These are phyloP conservation scores for Microchrysa polita DNA, from an alignment of 2,888 invertebrate genomes.

Conservation along the genomic window DNA sequence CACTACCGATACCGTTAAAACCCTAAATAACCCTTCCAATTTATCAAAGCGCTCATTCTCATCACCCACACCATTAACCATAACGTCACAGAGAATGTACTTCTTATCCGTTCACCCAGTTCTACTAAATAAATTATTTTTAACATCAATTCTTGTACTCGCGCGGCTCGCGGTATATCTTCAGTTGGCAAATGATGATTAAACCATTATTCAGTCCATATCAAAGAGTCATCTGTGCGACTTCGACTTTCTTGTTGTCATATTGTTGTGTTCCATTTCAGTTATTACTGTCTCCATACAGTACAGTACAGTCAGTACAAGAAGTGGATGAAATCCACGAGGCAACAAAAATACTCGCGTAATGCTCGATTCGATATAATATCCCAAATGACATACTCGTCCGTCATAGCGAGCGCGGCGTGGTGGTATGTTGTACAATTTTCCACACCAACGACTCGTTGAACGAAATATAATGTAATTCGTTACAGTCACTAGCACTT, in stretches of 20 bases:
- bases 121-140: no score
- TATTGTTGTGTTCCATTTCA: conserved; percentile 28
- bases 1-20: no score
- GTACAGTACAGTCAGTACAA: no score
- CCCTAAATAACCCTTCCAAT: no score
- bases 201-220: conserved; percentile 34
- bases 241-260: conserved; percentile 30
- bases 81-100: no score
- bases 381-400: conserved; percentile 17
- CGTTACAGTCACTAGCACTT: conserved; percentile 33
- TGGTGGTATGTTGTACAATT: conserved; percentile 22
- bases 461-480: conserved; percentile 5
- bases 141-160: no score
- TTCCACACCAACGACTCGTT: conserved; percentile 29
- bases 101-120: no score
- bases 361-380: not conserved
- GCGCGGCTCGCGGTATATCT: no score
- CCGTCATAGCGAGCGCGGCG: not conserved
- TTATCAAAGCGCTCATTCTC: no score
- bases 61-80: no score
- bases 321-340: no score
- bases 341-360: no score
- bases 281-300: not conserved
- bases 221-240: not conserved
- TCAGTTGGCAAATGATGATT: conserved; percentile 16